Evolutionary conservation across 2,113 vertebrate genomes (phyloP), one percentile per base, ranked within the genome.

Genomic region (Brachyhypopomus occidentalis): DNA sequence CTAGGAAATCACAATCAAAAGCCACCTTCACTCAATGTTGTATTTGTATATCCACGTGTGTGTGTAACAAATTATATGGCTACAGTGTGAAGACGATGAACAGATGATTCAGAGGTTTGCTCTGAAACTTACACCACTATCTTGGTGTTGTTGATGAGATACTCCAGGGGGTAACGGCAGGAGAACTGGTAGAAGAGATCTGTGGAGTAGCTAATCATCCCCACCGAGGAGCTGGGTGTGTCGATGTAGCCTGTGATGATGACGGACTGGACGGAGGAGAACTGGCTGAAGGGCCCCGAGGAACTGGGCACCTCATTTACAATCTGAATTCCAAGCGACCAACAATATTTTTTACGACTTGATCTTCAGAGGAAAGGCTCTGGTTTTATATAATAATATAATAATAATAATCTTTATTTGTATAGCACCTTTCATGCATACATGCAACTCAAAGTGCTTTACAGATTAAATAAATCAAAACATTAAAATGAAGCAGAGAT

Each of bases 131-230:
- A 95, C 93, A 89, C 88, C 8, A 90, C 70, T 59, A 94, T 90
- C 82, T 92, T 62, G 56, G 92, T 94, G 88, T 94, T 93, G 88
- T 94, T 95, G 45, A 95, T 52, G 27, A 95, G 85, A 77, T 95
- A 95, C 79, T 94, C 92, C 67, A 95, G 86, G 0, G 93, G 94
- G 84, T 95, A 95, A 45, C 87, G 90, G 83, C 94, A 95, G 79
- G 94, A 92, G 83, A 95, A 94, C 62, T 90, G 90, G 62, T 95
- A 95, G 90, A 92, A 92, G 19, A 95, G 89, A 78, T 95, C 93
- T 16, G 94, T 94, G 78, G 89, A 80, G 81, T 93, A 95, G 87
- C 93, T 93, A 84, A 95, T 90, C 27, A 92, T 0, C 2, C 93
- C 92, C 12, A 48, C 72, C 5, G 85, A 80, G 0, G 91, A 70